Percentiles rank a stretch among this genome's conserved stretches.
Conservation (phyloP, 2,797 vertebrate genomes). For the Champsocephalus gunnari region DNA sequence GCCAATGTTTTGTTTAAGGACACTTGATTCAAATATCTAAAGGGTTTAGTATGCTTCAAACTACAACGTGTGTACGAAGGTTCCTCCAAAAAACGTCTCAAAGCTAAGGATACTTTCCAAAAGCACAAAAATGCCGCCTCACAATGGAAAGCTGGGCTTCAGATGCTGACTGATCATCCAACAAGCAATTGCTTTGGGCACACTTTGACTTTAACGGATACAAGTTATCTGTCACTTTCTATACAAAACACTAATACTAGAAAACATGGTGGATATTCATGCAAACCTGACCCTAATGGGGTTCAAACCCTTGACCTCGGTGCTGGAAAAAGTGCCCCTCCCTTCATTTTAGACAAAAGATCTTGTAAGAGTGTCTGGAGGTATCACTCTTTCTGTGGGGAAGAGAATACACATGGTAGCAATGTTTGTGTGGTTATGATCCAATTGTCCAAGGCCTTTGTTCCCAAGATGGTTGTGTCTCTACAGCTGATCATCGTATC, state of each 20-base stretch:
- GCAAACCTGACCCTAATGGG: neutral
- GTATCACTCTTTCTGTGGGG: constrained; percentile 7
- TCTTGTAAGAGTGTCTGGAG: neutral
- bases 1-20: neutral
- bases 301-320: neutral
- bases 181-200: neutral
- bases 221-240: neutral
- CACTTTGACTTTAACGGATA: neutral
- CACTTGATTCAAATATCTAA: neutral
- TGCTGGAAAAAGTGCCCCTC: too few species aligned
- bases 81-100: neutral
- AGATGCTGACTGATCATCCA: neutral
- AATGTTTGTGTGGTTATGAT: constrained; percentile 42
- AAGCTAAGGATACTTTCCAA: neutral
- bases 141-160: neutral
- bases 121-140: neutral
- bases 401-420: constrained; percentile 7
- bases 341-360: neutral
- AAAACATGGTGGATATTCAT: neutral
- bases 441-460: constrained; percentile 49
- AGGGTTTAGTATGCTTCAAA: neutral
- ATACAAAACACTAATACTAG: neutral
- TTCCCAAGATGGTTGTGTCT: constrained; percentile 59
- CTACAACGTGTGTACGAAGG: neutral
- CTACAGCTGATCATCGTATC: neutral